Conservation (phyloP, 2,113 vertebrate genomes). For the Cyanoderma ruficeps region DNA sequence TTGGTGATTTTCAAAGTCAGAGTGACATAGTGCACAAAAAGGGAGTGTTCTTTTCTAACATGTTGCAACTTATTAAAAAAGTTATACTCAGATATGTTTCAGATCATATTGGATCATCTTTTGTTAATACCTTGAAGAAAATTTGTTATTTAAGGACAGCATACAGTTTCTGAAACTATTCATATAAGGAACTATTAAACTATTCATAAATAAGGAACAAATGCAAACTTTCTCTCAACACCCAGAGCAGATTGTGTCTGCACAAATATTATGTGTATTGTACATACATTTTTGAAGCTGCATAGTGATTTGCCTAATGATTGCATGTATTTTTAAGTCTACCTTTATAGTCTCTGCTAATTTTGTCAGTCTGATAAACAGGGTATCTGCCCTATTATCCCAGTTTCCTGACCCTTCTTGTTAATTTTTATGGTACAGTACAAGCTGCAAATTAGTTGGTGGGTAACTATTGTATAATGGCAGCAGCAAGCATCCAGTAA, state of each 20-base stretch:
- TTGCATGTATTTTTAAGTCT: neutral
- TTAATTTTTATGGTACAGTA: neutral
- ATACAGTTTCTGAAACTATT: neutral
- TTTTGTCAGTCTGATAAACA: constrained; percentile 25
- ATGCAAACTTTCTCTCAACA: neutral
- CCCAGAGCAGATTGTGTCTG: neutral
- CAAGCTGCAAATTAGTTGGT: neutral
- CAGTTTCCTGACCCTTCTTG: neutral
- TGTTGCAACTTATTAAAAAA: neutral
- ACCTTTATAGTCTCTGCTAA: constrained; percentile 1
- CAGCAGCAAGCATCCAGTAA: constrained; percentile 1
- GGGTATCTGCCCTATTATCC: neutral
- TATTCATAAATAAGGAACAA: neutral
- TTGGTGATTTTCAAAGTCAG: constrained; percentile 9
- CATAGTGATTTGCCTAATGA: neutral
- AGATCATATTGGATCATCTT: neutral
- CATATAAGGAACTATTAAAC: neutral
- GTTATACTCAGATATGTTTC: neutral
- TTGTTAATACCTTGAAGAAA: neutral
- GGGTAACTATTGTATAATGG: neutral
- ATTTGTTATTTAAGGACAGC: neutral
- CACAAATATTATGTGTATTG: neutral
- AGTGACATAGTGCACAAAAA: neutral
- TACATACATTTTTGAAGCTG: neutral
- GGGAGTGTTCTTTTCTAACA: neutral